These are phyloP conservation scores for Xenotilapia leptura DNA, from an alignment of 2,113 vertebrate genomes.

Conservation along the genomic window DNA sequence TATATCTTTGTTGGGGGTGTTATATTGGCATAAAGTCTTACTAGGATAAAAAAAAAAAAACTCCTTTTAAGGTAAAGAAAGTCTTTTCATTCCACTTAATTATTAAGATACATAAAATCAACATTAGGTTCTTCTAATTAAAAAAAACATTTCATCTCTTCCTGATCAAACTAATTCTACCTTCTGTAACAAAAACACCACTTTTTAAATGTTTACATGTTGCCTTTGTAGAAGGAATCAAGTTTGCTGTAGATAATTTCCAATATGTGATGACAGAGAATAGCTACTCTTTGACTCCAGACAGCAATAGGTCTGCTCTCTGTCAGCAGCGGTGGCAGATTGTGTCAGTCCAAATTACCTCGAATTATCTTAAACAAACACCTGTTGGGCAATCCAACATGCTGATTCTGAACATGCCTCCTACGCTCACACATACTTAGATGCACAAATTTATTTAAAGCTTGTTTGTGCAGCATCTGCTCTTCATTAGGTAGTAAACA, in stretches of 20 bases:
- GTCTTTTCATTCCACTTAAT: not conserved
- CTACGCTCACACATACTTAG: not conserved
- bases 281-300: not conserved
- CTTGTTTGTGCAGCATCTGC: not conserved
- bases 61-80: not conserved
- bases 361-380: constrained; percentile 24
- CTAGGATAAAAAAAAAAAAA: not conserved
- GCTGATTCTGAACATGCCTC: not conserved
- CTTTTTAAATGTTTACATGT: not conserved
- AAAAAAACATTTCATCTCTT: not conserved
- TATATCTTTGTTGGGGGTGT: not conserved
- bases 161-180: not conserved
- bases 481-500: not conserved
- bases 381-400: not conserved
- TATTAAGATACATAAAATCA: not conserved
- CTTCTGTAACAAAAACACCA: not conserved
- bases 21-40: not conserved
- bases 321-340: not conserved
- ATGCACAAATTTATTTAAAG: not conserved
- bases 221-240: not conserved
- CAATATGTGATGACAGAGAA: not conserved
- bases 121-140: not conserved
- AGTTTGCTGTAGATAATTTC: not conserved
- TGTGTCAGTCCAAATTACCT: not conserved
- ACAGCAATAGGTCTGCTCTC: not conserved